phyloP scores from a whole-genome alignment of 1,140 invertebrate genomes.

The Zaprionus capensis region DNA sequence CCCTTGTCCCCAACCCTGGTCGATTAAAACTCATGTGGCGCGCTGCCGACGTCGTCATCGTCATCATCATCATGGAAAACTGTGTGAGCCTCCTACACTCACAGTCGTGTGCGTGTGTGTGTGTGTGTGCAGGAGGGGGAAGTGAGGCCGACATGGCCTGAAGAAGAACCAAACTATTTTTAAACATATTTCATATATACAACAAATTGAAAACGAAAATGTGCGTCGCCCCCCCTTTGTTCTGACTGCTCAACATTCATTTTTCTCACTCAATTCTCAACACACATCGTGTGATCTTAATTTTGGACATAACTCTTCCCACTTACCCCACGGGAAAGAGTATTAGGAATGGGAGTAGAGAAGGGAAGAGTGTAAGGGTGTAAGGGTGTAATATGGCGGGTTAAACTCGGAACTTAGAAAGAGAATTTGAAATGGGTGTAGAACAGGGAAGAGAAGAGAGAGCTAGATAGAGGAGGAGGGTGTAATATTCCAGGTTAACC shows the following conservation, averaged over 20 bases:
- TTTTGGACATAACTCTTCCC: slow-evolving; percentile 46
- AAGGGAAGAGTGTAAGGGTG: neutral
- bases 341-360: neutral
- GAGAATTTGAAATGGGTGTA: neutral
- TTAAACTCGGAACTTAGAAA: neutral
- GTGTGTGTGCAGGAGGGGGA: neutral
- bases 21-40: slow-evolving; percentile 25
- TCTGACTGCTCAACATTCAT: neutral
- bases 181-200: slow-evolving; percentile 66
- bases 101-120: neutral
- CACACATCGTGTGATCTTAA: slow-evolving; percentile 40
- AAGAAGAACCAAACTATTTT: slow-evolving; percentile 71
- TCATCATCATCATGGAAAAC: slow-evolving; percentile 14
- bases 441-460: neutral
- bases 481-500: neutral
- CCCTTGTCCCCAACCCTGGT: neutral
- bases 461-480: neutral
- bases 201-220: slow-evolving; percentile 35
- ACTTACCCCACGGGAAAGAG: neutral
- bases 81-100: slow-evolving; percentile 15
- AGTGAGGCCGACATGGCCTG: slow-evolving; percentile 24
- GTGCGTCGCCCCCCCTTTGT: slow-evolving; percentile 18
- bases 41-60: slow-evolving; percentile 4
- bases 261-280: neutral
- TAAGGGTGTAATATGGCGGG: neutral